Evolutionary conservation across 2,797 vertebrate genomes (phyloP).

Genomic region (Alca torda): DNA sequence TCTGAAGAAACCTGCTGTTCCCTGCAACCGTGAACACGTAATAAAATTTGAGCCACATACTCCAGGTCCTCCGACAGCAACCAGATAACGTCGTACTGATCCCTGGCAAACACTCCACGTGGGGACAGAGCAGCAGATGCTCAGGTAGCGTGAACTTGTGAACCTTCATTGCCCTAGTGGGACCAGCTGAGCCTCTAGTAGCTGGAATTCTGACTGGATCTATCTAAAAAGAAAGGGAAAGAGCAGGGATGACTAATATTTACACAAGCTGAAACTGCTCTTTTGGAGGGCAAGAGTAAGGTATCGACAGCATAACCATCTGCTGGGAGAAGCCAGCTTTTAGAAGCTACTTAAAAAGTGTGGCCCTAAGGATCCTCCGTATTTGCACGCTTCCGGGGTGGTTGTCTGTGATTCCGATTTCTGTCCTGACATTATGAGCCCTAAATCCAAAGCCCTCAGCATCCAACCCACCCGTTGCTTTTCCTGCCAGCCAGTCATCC

Average conservation of each 20-base stretch:
- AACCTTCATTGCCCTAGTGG: not conserved
- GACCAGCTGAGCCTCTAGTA: not conserved
- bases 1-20: constrained; percentile 81
- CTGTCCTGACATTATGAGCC: not conserved
- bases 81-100: fast-evolving
- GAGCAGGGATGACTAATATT: not conserved
- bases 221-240: not conserved
- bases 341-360: not conserved
- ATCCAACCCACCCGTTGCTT: not conserved
- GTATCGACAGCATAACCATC: not conserved
- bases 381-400: not conserved
- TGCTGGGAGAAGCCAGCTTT: not conserved
- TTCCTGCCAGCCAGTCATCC: not conserved
- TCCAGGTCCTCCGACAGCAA: not conserved
- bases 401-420: not conserved
- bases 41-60: not conserved
- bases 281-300: not conserved
- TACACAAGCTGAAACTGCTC: not conserved
- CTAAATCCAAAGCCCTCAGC: not conserved
- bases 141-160: not conserved
- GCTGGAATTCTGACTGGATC: not conserved
- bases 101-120: not conserved
- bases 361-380: not conserved
- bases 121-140: not conserved
- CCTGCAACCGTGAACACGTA: constrained; percentile 58